Base-by-base conservation (phyloP, 2,888 invertebrate genomes). In the Drosophila cracens region DNA sequence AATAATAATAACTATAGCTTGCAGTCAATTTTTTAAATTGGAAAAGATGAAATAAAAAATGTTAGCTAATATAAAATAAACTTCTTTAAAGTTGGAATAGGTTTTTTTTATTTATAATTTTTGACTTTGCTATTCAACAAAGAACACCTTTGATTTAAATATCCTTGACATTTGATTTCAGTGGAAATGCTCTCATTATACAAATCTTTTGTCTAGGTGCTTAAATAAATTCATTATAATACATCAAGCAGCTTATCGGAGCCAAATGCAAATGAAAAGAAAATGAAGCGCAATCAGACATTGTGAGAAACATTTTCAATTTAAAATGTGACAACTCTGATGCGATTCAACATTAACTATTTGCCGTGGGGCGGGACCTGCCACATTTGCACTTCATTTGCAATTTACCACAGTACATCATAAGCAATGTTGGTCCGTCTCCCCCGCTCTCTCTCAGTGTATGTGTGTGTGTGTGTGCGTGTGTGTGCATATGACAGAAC, bases 221-320 rank as follows among this genome's bases (percentile, higher is more conserved):
- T 11, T 33, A 13, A 6, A 49, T 27, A 46, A 66, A 54, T 65
- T n/a, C 36, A 60, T 53, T 56, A 16, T 16, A 46, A 46, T 64
- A 64, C 60, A 70, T 76, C 74, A 76, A 78, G 31, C 43, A 56
- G 76, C 73, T 87, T 89, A 81, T 79, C 85, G 51, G 70, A 8
- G 36, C 27, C 34, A 70, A 65, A 70, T 63, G 70, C 54, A 73
- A 79, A 76, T 68, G 31, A 59, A 58, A 60, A 56, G 58, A 57
- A 34, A 54, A 57, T 36, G 54, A 49, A 61, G 43, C 51, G 52
- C 27, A 71, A 48, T 54, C 48, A 48, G 66, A 62, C 46, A 49
- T 60, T 57, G 60, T 86, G 82, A 82, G 75, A 86, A 79, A 86
- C 86, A 75, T 80, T 89, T 87, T 82, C 88, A 89, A 83, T 89